Percentiles rank a stretch among this genome's conserved stretches.
Evolutionary conservation across 2,888 invertebrate genomes (phyloP).

Genomic region (Pyralis farinalis): DNA sequence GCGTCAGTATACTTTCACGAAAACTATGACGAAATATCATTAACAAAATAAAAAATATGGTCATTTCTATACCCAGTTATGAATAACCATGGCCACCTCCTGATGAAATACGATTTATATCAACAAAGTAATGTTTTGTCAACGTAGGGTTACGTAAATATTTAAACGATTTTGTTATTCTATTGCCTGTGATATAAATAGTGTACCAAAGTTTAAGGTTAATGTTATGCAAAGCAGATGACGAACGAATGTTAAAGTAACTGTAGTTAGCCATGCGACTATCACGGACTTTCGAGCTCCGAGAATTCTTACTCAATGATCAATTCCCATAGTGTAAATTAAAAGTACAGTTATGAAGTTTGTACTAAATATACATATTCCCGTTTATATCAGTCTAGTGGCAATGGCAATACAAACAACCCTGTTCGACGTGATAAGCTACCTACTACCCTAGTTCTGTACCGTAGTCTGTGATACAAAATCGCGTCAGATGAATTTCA

Average conservation of each 20-base stretch:
- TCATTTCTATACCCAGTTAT: too few species aligned
- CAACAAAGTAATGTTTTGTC: neutral
- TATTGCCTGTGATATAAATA: neutral
- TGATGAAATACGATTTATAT: too few species aligned
- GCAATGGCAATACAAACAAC: too few species aligned
- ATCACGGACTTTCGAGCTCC: neutral
- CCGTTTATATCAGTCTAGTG: too few species aligned
- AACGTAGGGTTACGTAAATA: neutral
- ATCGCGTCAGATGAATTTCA: too few species aligned
- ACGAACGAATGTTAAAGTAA: constrained; percentile 16
- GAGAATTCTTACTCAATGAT: constrained; percentile 15
- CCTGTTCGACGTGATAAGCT: too few species aligned
- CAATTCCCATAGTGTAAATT: neutral
- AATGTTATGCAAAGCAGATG: constrained; percentile 21
- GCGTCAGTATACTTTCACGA: constrained; percentile 8
- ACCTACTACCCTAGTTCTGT: constrained; percentile 2
- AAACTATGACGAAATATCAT: neutral
- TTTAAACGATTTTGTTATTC: neutral
- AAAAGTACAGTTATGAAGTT: constrained; percentile 15
- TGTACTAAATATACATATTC: too few species aligned
- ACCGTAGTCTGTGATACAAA: neutral
- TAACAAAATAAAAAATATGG: neutral
- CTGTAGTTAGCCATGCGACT: constrained; percentile 11
- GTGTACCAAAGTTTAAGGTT: constrained; percentile 13
- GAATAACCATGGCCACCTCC: too few species aligned